Evolutionary conservation across 2,888 invertebrate species (phyloP).

Genomic region (Sarcophaga carnaria): DNA sequence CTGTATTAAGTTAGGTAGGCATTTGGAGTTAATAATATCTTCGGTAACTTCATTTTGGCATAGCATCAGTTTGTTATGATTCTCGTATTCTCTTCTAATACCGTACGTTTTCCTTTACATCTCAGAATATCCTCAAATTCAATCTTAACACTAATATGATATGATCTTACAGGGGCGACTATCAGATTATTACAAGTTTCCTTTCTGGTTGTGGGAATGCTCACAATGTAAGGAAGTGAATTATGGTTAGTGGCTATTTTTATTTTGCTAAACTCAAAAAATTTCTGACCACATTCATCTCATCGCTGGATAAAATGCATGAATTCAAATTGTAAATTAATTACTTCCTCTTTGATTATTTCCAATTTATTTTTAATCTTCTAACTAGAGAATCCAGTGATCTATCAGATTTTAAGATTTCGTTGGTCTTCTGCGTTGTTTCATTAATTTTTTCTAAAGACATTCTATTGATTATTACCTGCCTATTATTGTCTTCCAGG

Average conservation of each 20-base stretch:
- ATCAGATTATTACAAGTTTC: conserved; percentile 41
- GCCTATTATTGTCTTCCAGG: no score
- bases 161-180: conserved; percentile 42
- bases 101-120: neutral
- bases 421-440: conserved; percentile 4
- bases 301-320: conserved; percentile 8
- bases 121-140: conserved; percentile 1
- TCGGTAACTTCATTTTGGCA: neutral
- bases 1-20: neutral
- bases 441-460: neutral
- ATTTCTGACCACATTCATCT: conserved; percentile 5
- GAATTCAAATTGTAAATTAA: conserved; percentile 52
- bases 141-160: neutral
- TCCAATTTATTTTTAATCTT: conserved; percentile 11
- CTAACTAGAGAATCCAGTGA: neutral
- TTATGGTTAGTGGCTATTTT: conserved; percentile 3
- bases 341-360: conserved; percentile 52
- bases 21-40: neutral
- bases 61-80: neutral
- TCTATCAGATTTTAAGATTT: neutral
- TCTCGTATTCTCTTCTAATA: neutral
- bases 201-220: conserved; percentile 44
- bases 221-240: neutral
- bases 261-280: conserved; percentile 24
- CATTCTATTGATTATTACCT: neutral